Base-by-base conservation (phyloP, 2,888 invertebrate species). In the Exephanes ischioxanthus region DNA sequence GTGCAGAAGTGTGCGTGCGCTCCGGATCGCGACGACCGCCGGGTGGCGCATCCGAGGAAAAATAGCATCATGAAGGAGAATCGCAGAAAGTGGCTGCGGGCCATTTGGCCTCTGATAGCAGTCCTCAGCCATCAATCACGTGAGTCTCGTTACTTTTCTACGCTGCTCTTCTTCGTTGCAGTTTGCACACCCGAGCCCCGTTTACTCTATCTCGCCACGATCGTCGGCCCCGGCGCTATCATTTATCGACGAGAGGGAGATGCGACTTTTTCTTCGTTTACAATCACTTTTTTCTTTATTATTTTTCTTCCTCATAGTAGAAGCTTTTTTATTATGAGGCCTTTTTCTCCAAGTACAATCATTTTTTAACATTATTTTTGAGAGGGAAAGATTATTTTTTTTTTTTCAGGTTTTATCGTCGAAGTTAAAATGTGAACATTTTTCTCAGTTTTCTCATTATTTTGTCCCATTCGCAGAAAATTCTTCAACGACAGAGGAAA, bases 121-220 rank as follows among this genome's bases (percentile, higher is more conserved):
- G 89, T 93, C 51, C 90, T 92, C 68, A 91, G 89, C 58, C 91
- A 91, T 88, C 92, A 91, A 80, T 91, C 90, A 87, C 93, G 93
- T 93, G 86, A 92, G 92, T 89, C 72, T 75, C 70, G 48, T 80
- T 80, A 81, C 41, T 86, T 80, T 80, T 79, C 55, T 71, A 48
- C 45, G 45, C 79, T 55, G 72, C n/a, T 63, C 33, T 82, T 58
- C 37, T 77, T 19, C 19, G 11, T 51, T 7, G 22, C 66, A 55
- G 33, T 67, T 77, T 55, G 14, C 77, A 19, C 51, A n/a, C n/a
- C 76, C 70, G 3, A 70, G 61, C 61, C 76, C 14, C 19, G n/a
- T 37, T 67, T 53, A 6, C 66, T 14, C 30, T 48, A 9, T 41
- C 22, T 16, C 67, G 4, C 19, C 55, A 3, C 53, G 53, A 76